Conservation (phyloP, 1,140 invertebrate species). For the Achroia grisella region DNA sequence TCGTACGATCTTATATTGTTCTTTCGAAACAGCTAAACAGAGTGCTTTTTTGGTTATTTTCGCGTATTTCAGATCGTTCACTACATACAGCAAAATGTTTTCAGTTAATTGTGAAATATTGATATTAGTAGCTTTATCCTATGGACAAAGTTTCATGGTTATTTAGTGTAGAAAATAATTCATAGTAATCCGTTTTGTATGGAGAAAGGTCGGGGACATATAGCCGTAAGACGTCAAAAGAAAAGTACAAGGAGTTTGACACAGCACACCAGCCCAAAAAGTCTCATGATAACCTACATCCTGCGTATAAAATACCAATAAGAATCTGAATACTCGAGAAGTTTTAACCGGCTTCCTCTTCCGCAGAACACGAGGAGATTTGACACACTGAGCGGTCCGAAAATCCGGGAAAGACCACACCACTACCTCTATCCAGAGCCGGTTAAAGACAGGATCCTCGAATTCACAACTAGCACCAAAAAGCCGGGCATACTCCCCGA, state of each 20-base stretch:
- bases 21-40: too few species aligned
- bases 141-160: too few species aligned
- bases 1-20: too few species aligned
- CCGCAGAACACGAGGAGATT: constrained; percentile 44
- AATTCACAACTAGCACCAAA: constrained; percentile 47
- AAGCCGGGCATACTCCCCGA: constrained; percentile 54
- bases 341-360: constrained; percentile 17
- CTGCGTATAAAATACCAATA: background rate
- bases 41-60: too few species aligned
- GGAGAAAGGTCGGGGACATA: too few species aligned
- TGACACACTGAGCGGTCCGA: constrained; percentile 40
- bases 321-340: constrained; percentile 1
- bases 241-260: background rate
- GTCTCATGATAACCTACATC: too few species aligned
- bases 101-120: too few species aligned
- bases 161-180: too few species aligned
- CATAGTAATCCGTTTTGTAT: too few species aligned
- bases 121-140: too few species aligned
- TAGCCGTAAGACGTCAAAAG: background rate
- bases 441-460: constrained; percentile 49
- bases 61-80: too few species aligned
- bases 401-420: constrained; percentile 46
- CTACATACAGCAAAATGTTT: too few species aligned
- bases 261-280: constrained; percentile 1
- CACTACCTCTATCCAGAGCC: constrained; percentile 63